phyloP scores from a whole-genome alignment of 2,113 vertebrate species.

The Hippoglossus stenolepis region DNA sequence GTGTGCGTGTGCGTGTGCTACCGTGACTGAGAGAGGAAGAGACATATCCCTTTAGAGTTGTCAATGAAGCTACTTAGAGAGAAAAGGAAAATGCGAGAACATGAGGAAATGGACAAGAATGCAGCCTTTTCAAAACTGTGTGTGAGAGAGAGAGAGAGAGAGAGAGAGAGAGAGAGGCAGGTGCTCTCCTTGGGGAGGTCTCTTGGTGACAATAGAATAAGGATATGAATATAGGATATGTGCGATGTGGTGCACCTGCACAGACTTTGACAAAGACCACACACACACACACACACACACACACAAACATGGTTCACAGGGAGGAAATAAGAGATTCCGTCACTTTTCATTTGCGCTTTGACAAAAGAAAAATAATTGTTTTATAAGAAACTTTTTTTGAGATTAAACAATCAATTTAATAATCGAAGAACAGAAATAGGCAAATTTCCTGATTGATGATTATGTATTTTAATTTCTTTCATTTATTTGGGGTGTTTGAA shows the following conservation, averaged over 20 bases:
- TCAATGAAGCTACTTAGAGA: conserved; percentile 22
- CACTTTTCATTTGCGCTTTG: conserved; percentile 21
- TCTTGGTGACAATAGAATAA: conserved; percentile 76
- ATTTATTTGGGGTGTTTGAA: neutral
- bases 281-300: conserved; percentile 33
- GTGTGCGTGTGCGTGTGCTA: conserved; percentile 16
- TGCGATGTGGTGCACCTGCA: conserved; percentile 74
- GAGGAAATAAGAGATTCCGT: conserved; percentile 57
- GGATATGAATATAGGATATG: conserved; percentile 83
- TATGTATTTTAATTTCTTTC: neutral
- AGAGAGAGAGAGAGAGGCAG: conserved; percentile 70
- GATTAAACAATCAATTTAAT: neutral
- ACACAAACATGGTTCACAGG: conserved; percentile 13
- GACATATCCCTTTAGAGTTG: conserved; percentile 7
- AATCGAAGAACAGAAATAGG: too few species aligned
- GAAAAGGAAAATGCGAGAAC: conserved; percentile 6
- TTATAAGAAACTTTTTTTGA: neutral
- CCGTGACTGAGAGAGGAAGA: conserved; percentile 8
- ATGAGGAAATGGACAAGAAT: conserved; percentile 33
- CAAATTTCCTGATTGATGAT: too few species aligned
- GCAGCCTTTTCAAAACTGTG: neutral
- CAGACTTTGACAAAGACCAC: conserved; percentile 64
- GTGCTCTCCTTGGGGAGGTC: conserved; percentile 76
- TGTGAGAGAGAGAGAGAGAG: conserved; percentile 6
- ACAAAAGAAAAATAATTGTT: conserved; percentile 7